phyloP scores from a whole-genome alignment of 2,797 vertebrate genomes.

The Hozukius guyotensis region DNA sequence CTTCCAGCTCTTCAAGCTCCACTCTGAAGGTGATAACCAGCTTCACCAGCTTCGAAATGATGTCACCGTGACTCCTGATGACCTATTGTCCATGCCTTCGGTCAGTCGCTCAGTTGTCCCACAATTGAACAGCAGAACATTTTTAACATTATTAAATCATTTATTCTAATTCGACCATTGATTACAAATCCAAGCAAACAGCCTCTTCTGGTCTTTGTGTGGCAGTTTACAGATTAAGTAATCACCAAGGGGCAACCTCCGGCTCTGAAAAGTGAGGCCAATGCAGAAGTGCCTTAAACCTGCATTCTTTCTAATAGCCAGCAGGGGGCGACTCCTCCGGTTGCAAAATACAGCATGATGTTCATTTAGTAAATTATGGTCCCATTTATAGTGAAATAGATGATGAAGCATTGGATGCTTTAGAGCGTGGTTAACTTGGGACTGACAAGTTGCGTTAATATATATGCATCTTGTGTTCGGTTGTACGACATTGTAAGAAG shows the following conservation, averaged over 20 bases:
- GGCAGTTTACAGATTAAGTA: background rate
- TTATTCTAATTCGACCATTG: background rate
- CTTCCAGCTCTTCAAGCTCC: constrained; percentile 79
- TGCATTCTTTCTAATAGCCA: background rate
- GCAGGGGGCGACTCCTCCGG: background rate
- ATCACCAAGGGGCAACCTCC: background rate
- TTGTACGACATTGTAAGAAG: background rate
- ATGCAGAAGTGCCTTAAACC: background rate
- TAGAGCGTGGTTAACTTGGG: no score
- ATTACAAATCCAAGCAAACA: background rate
- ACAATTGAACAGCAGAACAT: background rate
- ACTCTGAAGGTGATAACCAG: constrained; percentile 79
- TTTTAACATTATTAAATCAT: background rate
- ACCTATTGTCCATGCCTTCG: constrained; percentile 81
- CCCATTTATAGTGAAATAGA: background rate
- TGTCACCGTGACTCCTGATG: constrained; percentile 69
- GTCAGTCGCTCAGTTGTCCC: constrained; percentile 53
- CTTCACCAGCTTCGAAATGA: constrained; percentile 73
- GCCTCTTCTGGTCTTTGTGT: background rate
- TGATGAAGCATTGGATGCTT: no score
- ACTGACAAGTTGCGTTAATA: no score
- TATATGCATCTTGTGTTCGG: background rate
- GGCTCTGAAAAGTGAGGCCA: background rate
- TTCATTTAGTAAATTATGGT: background rate
- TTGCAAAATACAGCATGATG: background rate